A percentile compares a stretch with the other conserved stretches of the same genome.
Conservation (phyloP, 1,140 invertebrate genomes). For the Coenobita brevimanus region DNA sequence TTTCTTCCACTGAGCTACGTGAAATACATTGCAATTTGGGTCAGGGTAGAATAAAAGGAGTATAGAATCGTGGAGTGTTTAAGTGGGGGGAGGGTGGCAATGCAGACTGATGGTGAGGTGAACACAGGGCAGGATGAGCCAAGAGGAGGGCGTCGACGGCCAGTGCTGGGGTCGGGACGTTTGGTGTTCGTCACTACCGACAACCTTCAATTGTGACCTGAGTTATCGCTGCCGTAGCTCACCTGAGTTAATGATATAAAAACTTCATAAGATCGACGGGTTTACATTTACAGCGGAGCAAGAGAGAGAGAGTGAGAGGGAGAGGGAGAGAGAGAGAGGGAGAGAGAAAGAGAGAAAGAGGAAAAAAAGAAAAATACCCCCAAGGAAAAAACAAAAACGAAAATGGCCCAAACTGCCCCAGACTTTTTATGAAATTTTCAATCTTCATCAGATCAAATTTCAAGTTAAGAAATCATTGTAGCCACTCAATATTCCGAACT, state of each 20-base stretch:
- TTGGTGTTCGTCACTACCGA: slow-evolving; percentile 39
- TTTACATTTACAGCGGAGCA: slow-evolving; percentile 5
- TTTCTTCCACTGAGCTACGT: too few species aligned
- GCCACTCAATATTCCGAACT: slow-evolving; percentile 50
- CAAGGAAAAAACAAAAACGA: too few species aligned
- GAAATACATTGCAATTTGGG: too few species aligned
- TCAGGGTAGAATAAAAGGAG: too few species aligned
- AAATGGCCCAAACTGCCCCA: background rate
- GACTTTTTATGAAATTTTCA: slow-evolving; percentile 19
- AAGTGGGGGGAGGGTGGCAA: too few species aligned
- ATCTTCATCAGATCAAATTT: slow-evolving; percentile 53
- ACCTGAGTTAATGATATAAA: slow-evolving; percentile 17
- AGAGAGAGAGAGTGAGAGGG: too few species aligned
- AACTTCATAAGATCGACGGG: slow-evolving; percentile 25
- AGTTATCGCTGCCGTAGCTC: slow-evolving; percentile 24
- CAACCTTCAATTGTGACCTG: slow-evolving; percentile 34
- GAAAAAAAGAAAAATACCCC: too few species aligned
- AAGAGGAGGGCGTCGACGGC: slow-evolving; percentile 17
- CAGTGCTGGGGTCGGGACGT: slow-evolving; percentile 18
- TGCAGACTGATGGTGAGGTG: background rate
- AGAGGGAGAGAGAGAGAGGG: too few species aligned
- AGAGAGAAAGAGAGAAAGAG: too few species aligned
- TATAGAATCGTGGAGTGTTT: too few species aligned
- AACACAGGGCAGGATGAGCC: background rate
- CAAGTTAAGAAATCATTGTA: slow-evolving; percentile 30